A percentile compares a stretch with the other conserved stretches of the same genome.
Conservation (phyloP, 2,113 vertebrate species). For the Salvelinus namaycush region DNA sequence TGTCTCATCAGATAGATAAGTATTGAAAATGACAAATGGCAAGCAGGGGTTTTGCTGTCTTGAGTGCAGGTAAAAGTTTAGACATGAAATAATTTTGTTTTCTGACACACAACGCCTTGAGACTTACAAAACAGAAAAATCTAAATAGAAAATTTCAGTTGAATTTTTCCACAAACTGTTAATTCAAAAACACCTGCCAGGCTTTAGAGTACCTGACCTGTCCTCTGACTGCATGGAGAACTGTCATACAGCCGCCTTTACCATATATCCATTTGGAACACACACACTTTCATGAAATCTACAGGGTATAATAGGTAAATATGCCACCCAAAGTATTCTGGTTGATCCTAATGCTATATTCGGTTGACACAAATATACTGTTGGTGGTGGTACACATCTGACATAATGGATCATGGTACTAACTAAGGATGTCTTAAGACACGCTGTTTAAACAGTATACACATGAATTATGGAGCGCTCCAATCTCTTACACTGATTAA, state of each 20-base stretch:
- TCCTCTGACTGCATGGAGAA: slow-evolving; percentile 37
- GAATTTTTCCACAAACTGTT: slow-evolving; percentile 48
- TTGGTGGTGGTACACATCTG: slow-evolving; percentile 42
- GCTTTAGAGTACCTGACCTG: slow-evolving; percentile 53
- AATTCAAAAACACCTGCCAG: slow-evolving; percentile 34
- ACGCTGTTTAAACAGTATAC: slow-evolving; percentile 43
- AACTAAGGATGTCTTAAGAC: slow-evolving; percentile 41
- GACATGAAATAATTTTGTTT: slow-evolving; percentile 60
- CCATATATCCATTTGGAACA: slow-evolving; percentile 55
- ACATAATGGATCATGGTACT: slow-evolving; percentile 53
- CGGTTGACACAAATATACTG: slow-evolving; percentile 50
- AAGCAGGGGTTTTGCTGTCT: slow-evolving; percentile 43
- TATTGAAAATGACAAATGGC: slow-evolving; percentile 13
- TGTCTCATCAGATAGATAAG: slow-evolving; percentile 18
- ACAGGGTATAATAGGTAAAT: slow-evolving; percentile 45
- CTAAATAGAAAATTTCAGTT: slow-evolving; percentile 33
- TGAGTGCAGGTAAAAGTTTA: slow-evolving; percentile 44
- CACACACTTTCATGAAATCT: slow-evolving; percentile 55
- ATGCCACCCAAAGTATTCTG: slow-evolving; percentile 42
- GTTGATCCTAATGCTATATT: slow-evolving; percentile 49
- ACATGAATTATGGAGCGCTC: slow-evolving; percentile 53
- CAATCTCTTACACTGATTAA: slow-evolving; percentile 60
- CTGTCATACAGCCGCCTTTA: slow-evolving; percentile 16
- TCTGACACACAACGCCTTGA: slow-evolving; percentile 41
- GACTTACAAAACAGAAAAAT: slow-evolving; percentile 30